These are phyloP conservation scores for Sminthurinus aureus DNA, from an alignment of 2,888 invertebrate genomes.

Conservation along the genomic window DNA sequence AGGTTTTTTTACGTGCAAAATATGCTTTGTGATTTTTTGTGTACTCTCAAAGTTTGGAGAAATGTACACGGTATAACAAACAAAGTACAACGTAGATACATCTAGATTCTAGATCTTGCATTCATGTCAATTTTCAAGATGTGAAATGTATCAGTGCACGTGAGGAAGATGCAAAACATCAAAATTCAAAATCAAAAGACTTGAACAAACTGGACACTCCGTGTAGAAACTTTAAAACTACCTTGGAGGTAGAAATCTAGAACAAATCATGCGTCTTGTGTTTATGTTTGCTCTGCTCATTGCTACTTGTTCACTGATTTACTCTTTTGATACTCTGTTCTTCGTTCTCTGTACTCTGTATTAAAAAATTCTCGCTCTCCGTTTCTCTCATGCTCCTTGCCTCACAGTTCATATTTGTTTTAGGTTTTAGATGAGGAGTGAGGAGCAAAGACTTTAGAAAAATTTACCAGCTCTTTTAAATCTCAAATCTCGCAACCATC, in stretches of 20 bases:
- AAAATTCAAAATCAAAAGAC: neutral
- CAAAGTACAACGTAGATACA: neutral
- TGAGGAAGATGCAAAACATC: neutral
- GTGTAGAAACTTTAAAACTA: conserved; percentile 8
- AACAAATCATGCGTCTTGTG: conserved; percentile 26
- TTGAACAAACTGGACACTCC: neutral
- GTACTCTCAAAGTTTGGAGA: neutral
- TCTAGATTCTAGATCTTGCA: no score
- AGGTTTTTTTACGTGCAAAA: neutral
- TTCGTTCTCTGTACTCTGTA: no score
- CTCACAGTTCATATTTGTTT: no score
- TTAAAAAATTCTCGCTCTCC: no score
- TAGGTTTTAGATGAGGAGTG: no score
- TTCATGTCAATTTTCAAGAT: neutral
- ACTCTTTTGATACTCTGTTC: no score
- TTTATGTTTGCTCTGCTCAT: conserved; percentile 8
- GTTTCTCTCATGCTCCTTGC: no score
- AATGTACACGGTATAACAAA: neutral
- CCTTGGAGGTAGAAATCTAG: conserved; percentile 36
- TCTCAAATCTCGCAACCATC: conserved; percentile 30
- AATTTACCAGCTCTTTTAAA: no score
- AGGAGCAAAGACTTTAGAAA: no score
- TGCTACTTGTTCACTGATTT: no score
- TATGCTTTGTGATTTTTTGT: neutral
- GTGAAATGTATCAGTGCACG: neutral